Base-by-base conservation (phyloP, 1,140 invertebrate genomes). In the Anagrus nilaparvatae region DNA sequence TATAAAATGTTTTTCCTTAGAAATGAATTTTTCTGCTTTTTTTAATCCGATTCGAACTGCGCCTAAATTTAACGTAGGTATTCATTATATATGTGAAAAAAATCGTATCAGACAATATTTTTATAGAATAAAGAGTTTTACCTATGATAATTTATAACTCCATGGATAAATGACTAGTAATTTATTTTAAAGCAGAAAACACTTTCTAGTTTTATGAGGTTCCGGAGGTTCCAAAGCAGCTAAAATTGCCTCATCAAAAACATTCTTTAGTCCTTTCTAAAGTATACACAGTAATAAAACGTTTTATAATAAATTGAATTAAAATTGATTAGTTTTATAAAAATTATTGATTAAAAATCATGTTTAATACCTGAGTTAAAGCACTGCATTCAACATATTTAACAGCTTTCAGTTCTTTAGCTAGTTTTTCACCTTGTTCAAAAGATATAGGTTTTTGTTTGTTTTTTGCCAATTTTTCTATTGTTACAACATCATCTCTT, bases 351-450 rank as follows among this genome's bases (percentile, higher is more conserved):
- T 29, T 17, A 4, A 34, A 25, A 37, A 12, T 31, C 13, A 31
- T 31, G 29, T 13, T 7, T 14, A 17, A 35, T 65, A 90, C 87
- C 77, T 94, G 91, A 59, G 94, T 97, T 23, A 97, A 71, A 52
- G 94, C 94, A 39, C 94, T 98, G 61, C 96, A 99, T 70, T 99
- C 96, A 6, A 99, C 95, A 71, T 98, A 99, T 80, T 98, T 99
- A 10, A 98, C 95, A 40, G 96, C 95, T 70, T 93, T 94, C 51
- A 99, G 72, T 75, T 99, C 95, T 65, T 93, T 92, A 12, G 95
- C 94, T 45, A 99, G 71, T 70, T 95, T 97, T 62, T 98, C 93
- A 31, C 93, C 93, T 63, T 91, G 85, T 63, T 98, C 95, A 47
- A 83, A 76, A 13, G 88, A 84, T 34, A 98, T 93, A 9, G 96